Percentiles rank a stretch among this genome's conserved stretches.
Evolutionary conservation across 2,797 vertebrate species (phyloP).

Genomic region (Alectoris magna): DNA sequence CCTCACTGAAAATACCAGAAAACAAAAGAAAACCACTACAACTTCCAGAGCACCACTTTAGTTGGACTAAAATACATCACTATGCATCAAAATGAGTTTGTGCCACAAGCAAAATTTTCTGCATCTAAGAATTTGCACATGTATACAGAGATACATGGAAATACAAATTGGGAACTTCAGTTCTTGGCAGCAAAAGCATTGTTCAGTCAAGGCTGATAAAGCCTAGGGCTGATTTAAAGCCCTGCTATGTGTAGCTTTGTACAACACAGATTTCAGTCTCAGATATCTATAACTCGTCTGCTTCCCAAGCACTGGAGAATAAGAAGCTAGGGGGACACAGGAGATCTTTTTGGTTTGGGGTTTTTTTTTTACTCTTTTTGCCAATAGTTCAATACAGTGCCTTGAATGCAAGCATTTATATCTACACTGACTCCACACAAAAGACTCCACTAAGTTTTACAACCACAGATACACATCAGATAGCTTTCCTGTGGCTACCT

Average conservation of each 20-base stretch:
- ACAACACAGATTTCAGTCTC: background rate
- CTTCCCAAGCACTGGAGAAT: background rate
- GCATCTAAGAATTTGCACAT: background rate
- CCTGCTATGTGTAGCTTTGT: background rate
- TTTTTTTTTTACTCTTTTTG: background rate
- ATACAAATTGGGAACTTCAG: background rate
- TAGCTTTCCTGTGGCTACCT: background rate
- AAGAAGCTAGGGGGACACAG: background rate
- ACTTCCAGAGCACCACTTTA: background rate
- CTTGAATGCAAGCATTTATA: background rate
- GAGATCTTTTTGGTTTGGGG: background rate
- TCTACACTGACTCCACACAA: background rate
- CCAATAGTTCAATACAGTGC: background rate
- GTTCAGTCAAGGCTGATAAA: background rate
- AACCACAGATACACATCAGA: background rate
- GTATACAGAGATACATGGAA: background rate
- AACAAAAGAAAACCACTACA: background rate
- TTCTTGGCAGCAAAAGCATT: background rate
- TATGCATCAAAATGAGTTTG: background rate
- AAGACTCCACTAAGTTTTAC: background rate
- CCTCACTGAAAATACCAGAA: background rate
- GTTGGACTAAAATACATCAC: background rate
- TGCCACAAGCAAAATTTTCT: background rate
- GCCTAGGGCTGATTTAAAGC: background rate
- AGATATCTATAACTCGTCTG: background rate